Evolutionary conservation across 1,140 invertebrate genomes (phyloP), one percentile per base, ranked within the genome.

Genomic region (Akabosia matsudoensis): DNA sequence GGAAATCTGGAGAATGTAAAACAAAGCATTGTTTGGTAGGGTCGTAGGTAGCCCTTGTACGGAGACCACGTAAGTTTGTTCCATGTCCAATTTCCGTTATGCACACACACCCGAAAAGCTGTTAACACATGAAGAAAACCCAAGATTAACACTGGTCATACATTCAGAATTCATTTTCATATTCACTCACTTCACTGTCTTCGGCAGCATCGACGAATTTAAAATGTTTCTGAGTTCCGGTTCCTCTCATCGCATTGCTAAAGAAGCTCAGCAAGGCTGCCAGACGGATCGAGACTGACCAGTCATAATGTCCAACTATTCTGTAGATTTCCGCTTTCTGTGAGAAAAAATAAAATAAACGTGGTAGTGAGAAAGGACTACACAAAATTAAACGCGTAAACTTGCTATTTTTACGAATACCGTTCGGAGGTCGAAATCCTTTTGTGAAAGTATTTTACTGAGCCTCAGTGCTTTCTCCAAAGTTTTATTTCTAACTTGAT

Each of bases 1-100:
- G 91, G 84, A 94, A 91, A 83, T 93, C 90, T 16, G 93, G 92
- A 0, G 92, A 91, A 82, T 95, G 89, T 52, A 96, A 83, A 0
- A 94, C 86, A 86, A 95, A 95, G 83, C 92, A 88, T 83, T 91
- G 85, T n/a, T 88, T 91, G 70, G 88, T 86, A 0, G 88, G 86
- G 83, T 93, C 89, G 84, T 92, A 96, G 0, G 90, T 93, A 0
- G 93, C 93, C 0, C 90, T 91, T 0, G 94, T 96, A 76, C 90
- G 88, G 89, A 96, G 91, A 33, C 89, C 90, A 84, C 91, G 90
- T 2, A 92, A 92, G 83, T 96, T 95, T 24, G 92, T 93, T 1
- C 94, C 94, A 86, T 96, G 94, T 3, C 90, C 89, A n/a, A 96
- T 88, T 85, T 96, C 94, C 0, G 93, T 96, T 0, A 96, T 83